Percentiles rank a stretch among this genome's conserved stretches.
Evolutionary conservation across 1,140 invertebrate species (phyloP).

Genomic region (Euglossa dilemma): DNA sequence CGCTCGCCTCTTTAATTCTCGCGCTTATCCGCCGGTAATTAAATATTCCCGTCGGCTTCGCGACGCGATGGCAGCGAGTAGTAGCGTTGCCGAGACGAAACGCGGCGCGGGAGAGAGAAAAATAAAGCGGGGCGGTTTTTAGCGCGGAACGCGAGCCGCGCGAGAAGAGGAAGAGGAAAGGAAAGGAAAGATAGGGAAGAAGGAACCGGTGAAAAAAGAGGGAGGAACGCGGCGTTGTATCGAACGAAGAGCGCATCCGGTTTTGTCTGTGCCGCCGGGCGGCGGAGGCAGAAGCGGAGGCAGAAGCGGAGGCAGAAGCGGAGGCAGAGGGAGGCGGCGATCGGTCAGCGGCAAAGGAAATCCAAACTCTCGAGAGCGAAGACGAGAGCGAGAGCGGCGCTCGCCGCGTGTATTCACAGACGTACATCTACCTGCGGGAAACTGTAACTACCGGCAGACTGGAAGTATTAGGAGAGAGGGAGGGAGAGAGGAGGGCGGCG

Average conservation of each 20-base stretch:
- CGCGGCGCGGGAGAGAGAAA: constrained; percentile 42
- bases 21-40: neutral
- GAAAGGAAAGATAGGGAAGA: too few relatives aligned
- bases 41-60: neutral
- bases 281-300: too few relatives aligned
- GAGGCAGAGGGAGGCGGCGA: too few relatives aligned
- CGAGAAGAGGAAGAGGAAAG: constrained; percentile 29
- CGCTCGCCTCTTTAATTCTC: neutral
- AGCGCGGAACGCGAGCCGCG: neutral
- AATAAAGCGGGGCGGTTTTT: constrained; percentile 37
- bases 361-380: constrained; percentile 24
- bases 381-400: constrained; percentile 56
- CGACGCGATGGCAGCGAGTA: too few relatives aligned
- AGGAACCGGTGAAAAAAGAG: too few relatives aligned
- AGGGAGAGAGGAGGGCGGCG: neutral
- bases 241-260: neutral
- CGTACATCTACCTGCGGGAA: constrained; percentile 57
- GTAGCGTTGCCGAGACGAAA: neutral
- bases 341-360: constrained; percentile 13
- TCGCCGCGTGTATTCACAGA: constrained; percentile 46
- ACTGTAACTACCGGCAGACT: constrained; percentile 59
- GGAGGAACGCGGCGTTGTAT: too few relatives aligned
- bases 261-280: too few relatives aligned
- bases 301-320: too few relatives aligned
- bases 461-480: constrained; percentile 59